Conservation (phyloP, 64 coral and sea anemone species). For the Stylophora pistillata region DNA sequence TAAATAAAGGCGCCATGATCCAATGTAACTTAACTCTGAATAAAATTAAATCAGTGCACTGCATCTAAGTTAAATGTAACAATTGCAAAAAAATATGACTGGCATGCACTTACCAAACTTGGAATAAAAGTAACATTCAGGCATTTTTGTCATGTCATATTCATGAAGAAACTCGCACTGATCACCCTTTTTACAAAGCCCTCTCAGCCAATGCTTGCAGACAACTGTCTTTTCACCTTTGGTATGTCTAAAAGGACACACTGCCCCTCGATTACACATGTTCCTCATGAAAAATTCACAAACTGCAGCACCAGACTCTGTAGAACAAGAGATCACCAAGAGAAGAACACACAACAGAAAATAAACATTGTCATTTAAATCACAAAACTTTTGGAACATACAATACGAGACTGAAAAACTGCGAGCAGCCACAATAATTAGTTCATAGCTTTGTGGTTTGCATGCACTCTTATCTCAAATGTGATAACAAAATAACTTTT, state of each 20-base stretch:
- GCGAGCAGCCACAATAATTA: no score
- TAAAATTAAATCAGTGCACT: background rate
- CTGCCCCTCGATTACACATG: constrained; percentile 69
- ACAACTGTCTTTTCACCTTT: constrained; percentile 99
- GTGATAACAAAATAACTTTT: no score
- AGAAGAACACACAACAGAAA: background rate
- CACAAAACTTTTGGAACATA: background rate
- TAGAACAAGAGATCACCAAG: background rate
- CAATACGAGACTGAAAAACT: background rate
- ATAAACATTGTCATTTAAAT: constrained; percentile 57
- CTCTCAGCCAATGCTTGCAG: constrained; percentile 97
- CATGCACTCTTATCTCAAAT: no score
- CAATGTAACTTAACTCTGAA: background rate
- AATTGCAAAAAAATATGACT: background rate
- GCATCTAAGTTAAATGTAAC: background rate
- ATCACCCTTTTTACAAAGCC: constrained; percentile 96
- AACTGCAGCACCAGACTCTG: constrained; percentile 97
- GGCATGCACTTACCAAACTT: constrained; percentile 92
- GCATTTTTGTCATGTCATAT: constrained; percentile 99
- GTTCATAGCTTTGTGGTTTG: no score
- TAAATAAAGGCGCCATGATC: no score
- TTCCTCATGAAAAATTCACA: constrained; percentile 99
- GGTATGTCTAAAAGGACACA: constrained; percentile 95
- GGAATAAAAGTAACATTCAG: constrained; percentile 98
- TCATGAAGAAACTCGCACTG: constrained; percentile 99